These are phyloP conservation scores for Lanistes nyassanus DNA, from an alignment of 1,140 invertebrate genomes.

Conservation along the genomic window DNA sequence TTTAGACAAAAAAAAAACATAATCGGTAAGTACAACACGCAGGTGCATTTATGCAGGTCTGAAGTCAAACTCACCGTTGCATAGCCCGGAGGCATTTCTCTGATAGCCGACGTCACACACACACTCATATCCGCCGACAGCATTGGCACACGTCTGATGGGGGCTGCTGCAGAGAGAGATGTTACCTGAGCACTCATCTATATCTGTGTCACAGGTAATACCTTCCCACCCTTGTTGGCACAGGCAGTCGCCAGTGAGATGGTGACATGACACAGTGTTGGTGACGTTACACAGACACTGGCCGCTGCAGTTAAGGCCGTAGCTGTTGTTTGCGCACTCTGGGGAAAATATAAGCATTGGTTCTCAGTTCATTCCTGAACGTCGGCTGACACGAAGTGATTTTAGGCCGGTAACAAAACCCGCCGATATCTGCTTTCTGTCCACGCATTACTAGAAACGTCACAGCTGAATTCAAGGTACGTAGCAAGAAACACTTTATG, in stretches of 20 bases:
- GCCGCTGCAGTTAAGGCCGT: conserved; percentile 22
- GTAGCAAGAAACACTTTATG: too few relatives aligned
- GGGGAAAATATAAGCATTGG: not conserved
- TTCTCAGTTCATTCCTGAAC: not conserved
- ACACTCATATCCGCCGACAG: conserved; percentile 13
- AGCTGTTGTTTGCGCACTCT: not conserved
- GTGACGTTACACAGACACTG: conserved; percentile 24
- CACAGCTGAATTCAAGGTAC: too few relatives aligned
- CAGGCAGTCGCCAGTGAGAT: conserved; percentile 17
- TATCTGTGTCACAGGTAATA: conserved; percentile 25
- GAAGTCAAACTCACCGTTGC: not conserved
- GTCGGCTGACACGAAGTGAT: not conserved
- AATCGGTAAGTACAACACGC: too few relatives aligned
- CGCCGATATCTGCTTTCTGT: too few relatives aligned
- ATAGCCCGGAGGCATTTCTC: not conserved
- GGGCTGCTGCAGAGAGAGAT: not conserved
- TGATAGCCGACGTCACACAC: not conserved
- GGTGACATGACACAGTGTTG: conserved; percentile 27
- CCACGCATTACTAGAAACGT: too few relatives aligned
- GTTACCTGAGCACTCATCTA: conserved; percentile 5
- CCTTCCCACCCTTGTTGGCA: conserved; percentile 32
- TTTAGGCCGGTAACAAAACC: not conserved
- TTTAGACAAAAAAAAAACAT: too few relatives aligned
- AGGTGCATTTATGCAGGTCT: too few relatives aligned
- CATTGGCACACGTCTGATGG: not conserved